A percentile compares a stretch with the other conserved stretches of the same genome.
Conservation (phyloP, 2,113 vertebrate genomes). For the Ochotona princeps region DNA sequence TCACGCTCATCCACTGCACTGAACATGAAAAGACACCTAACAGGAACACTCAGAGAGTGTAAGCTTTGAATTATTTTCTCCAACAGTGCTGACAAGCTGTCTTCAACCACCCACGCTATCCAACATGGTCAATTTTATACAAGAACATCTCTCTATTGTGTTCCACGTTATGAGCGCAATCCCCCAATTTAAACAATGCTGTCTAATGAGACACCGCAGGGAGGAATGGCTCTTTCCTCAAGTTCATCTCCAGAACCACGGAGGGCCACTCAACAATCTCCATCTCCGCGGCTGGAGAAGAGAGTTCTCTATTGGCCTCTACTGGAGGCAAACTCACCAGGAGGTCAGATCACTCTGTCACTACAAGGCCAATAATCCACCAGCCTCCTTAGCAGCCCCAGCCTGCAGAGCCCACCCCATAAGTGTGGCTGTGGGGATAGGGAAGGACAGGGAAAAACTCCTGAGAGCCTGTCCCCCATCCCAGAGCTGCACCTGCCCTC, state of each 20-base stretch:
- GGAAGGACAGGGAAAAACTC: not conserved
- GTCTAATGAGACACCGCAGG: not conserved
- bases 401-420: not conserved
- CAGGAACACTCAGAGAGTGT: not conserved
- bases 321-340: not conserved
- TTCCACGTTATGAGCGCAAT: conserved; percentile 46
- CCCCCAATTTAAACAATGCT: conserved; percentile 46
- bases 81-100: conserved; percentile 30
- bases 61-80: conserved; percentile 45
- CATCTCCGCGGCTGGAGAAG: conserved; percentile 8
- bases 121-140: conserved; percentile 30
- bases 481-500: not conserved
- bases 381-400: not conserved
- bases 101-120: conserved; percentile 43
- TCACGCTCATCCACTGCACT: not conserved
- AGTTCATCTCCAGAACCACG: conserved; percentile 31
- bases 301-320: not conserved
- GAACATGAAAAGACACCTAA: conserved; percentile 50
- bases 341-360: not conserved
- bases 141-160: not conserved
- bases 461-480: fast-evolving
- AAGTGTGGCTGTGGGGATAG: not conserved
- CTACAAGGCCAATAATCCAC: not conserved
- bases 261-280: not conserved
- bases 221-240: not conserved